Evolutionary conservation across 1,140 invertebrate genomes (phyloP).

Genomic region (Eufriesea mexicana): DNA sequence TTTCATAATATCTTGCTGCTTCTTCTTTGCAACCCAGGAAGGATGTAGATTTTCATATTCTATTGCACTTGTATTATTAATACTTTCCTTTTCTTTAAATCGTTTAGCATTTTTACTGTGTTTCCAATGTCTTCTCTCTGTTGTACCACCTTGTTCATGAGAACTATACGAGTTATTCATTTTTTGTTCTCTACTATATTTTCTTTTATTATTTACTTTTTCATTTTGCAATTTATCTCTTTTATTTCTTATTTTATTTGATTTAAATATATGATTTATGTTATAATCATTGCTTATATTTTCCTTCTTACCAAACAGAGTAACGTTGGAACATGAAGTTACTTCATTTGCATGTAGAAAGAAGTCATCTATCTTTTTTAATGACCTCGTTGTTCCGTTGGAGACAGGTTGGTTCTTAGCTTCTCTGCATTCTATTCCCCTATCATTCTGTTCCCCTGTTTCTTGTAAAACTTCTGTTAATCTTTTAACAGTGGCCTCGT

Average conservation of each 20-base stretch:
- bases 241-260: not conserved
- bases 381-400: not conserved
- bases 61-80: not conserved
- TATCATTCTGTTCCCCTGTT: not conserved
- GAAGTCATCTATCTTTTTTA: slow-evolving; percentile 65
- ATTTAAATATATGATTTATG: not conserved
- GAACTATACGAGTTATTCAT: not conserved
- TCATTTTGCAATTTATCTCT: not conserved
- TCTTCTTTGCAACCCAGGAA: slow-evolving; percentile 79
- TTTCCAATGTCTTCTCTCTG: not conserved
- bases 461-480: slow-evolving; percentile 69
- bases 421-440: too few relatives aligned
- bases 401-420: not conserved
- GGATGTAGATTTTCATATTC: slow-evolving; percentile 76
- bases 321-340: too few relatives aligned
- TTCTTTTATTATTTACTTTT: not conserved
- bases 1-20: slow-evolving; percentile 73
- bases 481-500: slow-evolving; percentile 70
- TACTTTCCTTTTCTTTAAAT: not conserved
- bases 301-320: not conserved
- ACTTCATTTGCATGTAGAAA: slow-evolving; percentile 37
- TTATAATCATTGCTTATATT: rapidly evolving
- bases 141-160: not conserved
- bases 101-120: not conserved
- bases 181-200: not conserved